Conservation (phyloP, 2,797 vertebrate genomes). For the Sorex maritimensis region DNA sequence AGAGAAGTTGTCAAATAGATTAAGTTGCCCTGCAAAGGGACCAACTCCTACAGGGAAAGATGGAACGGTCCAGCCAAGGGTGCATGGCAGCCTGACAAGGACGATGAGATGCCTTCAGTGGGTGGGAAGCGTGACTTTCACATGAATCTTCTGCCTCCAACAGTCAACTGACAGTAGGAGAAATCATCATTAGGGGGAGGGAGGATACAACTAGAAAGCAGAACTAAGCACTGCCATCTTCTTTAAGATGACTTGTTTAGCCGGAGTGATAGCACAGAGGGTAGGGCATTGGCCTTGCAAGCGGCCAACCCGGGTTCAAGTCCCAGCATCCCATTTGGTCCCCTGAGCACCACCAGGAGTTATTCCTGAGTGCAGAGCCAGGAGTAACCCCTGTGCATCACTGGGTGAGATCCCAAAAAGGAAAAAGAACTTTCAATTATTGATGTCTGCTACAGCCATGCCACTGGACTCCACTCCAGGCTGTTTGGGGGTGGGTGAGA, state of each 20-base stretch:
- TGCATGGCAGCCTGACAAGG: background rate
- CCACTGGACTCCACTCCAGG: too few species aligned
- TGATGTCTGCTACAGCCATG: too few species aligned
- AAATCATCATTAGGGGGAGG: background rate
- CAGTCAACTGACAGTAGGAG: conserved; percentile 33
- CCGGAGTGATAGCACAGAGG: too few species aligned
- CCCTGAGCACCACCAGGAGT: too few species aligned
- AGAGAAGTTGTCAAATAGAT: background rate
- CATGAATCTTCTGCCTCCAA: conserved; percentile 30
- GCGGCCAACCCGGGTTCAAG: too few species aligned
- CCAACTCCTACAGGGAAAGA: background rate
- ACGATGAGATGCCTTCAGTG: conserved; percentile 31
- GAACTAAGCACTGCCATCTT: background rate
- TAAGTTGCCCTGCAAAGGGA: conserved; percentile 13
- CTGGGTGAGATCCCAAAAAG: too few species aligned
- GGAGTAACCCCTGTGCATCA: too few species aligned
- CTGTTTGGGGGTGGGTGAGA: too few species aligned
- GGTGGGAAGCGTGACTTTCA: conserved; percentile 1
- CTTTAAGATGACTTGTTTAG: conserved; percentile 74
- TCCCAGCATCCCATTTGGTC: too few species aligned
- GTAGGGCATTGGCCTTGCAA: too few species aligned
- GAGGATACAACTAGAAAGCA: background rate
- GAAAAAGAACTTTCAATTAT: too few species aligned
- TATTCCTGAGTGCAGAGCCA: too few species aligned
- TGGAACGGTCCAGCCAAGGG: background rate